These are phyloP conservation scores for Maniola hyperantus DNA, from an alignment of 2,888 invertebrate genomes.

Conservation along the genomic window DNA sequence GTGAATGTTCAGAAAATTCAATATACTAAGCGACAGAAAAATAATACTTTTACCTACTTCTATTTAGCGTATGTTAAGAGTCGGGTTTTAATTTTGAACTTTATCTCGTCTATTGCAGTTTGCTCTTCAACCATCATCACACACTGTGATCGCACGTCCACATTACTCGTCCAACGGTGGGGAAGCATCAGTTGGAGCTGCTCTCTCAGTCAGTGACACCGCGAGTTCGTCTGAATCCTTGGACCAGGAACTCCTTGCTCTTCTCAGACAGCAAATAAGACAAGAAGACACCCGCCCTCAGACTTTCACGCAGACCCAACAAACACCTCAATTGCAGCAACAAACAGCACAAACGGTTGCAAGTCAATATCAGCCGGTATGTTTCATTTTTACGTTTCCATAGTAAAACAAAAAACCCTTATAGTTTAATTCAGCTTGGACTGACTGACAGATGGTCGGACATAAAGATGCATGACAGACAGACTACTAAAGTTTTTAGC, in stretches of 20 bases:
- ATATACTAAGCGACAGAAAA: too few species aligned
- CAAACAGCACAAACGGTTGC: slow-evolving; percentile 43
- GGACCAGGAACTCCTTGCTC: slow-evolving; percentile 65
- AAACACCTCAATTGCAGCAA: slow-evolving; percentile 43
- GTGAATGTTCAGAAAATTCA: too few species aligned
- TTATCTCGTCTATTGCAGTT: slow-evolving; percentile 49
- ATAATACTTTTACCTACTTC: too few species aligned
- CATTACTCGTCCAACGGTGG: slow-evolving; percentile 69
- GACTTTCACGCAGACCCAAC: slow-evolving; percentile 53
- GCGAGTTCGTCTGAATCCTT: slow-evolving; percentile 53
- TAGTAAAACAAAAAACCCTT: background rate
- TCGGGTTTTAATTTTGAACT: too few species aligned
- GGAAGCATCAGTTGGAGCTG: slow-evolving; percentile 76
- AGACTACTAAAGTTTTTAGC: too few species aligned
- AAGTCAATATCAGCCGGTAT: slow-evolving; percentile 55
- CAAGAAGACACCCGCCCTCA: slow-evolving; percentile 59
- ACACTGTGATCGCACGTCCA: slow-evolving; percentile 73
- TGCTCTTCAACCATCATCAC: slow-evolving; percentile 70
- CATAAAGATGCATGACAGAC: too few species aligned
- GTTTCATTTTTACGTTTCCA: background rate
- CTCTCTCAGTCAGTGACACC: slow-evolving; percentile 70
- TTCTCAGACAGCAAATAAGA: slow-evolving; percentile 61
- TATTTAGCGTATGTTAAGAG: too few species aligned
- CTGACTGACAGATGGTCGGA: too few species aligned
- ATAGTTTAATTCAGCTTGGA: too few species aligned